Base-by-base conservation (phyloP, 2,888 invertebrate species). In the Pheosia gnoma region DNA sequence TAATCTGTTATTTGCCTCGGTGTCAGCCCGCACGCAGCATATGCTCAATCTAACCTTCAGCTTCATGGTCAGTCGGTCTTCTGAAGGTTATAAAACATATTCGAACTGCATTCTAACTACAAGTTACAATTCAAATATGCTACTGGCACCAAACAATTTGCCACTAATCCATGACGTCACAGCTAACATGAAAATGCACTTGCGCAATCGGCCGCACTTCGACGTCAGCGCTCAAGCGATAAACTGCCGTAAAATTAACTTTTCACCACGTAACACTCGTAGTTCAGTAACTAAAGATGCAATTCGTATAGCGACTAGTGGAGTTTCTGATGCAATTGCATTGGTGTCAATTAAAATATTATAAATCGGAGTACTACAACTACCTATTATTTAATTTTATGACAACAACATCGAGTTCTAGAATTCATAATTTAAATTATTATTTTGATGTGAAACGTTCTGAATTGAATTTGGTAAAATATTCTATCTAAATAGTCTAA, bases 171-270 rank as follows among this genome's bases (percentile, higher is more conserved):
- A 36, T 59, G 66, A 70, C 68, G 68, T 66, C 58, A 66, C 45
- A 57, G 59, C 53, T 63, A 75, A 85, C 86, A 87, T 67, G 82
- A 75, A 67, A 82, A 79, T 83, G 85, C 86, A 84, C 86, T 87
- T 72, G 73, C 71, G 72, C 65, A 67, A 71, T 61, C 56, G 54
- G 62, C 60, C 65, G 59, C 63, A 60, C 59, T 61, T 58, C 64
- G 43, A 52, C 68, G 67, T 66, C 63, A 59, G 6, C n/a, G 47
- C 59, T 57, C 47, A 47, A 13, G 57, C 61, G 60, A 63, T 58
- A 68, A 65, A 59, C 60, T 36, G 43, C 45, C 55, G 25, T 45
- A 59, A 47, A 55, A 59, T 43, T 36, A 43, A 52, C 38, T 43
- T 59, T 53, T 41, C 25, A 53, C 36, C 9, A 51, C 51, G 25